Conservation (phyloP, 1,140 invertebrate genomes). For the Chlorops oryzae region DNA sequence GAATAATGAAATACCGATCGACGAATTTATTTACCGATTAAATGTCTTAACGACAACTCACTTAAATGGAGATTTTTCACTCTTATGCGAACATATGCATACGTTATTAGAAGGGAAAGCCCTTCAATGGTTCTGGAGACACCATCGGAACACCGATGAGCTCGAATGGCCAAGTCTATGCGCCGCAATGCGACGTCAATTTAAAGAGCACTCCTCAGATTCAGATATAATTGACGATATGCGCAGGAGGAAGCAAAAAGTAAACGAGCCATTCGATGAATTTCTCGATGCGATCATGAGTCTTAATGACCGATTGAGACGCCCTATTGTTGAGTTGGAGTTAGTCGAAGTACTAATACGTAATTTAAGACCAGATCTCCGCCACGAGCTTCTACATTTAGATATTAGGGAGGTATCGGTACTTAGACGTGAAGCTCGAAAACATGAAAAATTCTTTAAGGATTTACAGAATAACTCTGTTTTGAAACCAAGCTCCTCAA, state of each 20-base stretch:
- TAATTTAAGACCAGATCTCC: not conserved
- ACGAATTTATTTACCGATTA: not conserved
- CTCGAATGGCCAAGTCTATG: not conserved
- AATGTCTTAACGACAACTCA: not conserved
- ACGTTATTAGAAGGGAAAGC: too few relatives aligned
- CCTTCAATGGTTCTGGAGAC: not conserved
- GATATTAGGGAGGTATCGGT: not conserved
- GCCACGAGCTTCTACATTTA: slow-evolving; percentile 4
- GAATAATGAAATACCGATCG: not conserved
- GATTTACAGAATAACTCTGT: too few relatives aligned
- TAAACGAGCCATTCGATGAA: not conserved
- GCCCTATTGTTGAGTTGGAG: not conserved
- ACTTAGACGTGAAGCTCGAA: not conserved
- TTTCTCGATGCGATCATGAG: not conserved
- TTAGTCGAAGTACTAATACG: not conserved
- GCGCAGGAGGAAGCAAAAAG: not conserved
- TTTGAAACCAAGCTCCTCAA: too few relatives aligned
- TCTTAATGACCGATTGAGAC: not conserved
- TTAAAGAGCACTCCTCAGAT: not conserved
- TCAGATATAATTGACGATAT: not conserved
- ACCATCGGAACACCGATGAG: not conserved
- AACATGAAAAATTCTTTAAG: slow-evolving; percentile 5
- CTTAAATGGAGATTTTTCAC: not conserved
- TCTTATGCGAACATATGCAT: too few relatives aligned
- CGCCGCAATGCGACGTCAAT: not conserved